These are phyloP conservation scores for Botia kubotai DNA, from an alignment of 2,797 vertebrate genomes.

Conservation along the genomic window DNA sequence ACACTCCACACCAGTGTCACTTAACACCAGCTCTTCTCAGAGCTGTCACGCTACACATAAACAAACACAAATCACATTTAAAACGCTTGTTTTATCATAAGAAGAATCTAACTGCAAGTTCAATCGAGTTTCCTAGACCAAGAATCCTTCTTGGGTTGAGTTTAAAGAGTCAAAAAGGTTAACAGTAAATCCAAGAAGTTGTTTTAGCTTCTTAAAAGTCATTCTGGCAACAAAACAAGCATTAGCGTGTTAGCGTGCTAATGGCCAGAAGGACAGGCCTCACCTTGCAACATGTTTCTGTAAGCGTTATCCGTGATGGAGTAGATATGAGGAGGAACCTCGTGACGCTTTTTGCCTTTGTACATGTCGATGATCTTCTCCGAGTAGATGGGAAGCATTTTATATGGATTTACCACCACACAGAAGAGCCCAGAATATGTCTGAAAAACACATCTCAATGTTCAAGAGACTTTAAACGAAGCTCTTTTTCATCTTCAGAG, in stretches of 20 bases:
- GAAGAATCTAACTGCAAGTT: neutral
- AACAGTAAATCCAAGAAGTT: neutral
- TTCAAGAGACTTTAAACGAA: neutral
- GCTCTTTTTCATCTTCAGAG: neutral
- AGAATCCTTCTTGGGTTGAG: neutral
- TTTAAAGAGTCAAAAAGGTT: neutral
- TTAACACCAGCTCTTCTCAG: neutral
- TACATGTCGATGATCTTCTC: constrained; percentile 98
- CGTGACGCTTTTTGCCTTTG: constrained; percentile 97
- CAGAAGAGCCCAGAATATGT: constrained; percentile 98
- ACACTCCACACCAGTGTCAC: neutral
- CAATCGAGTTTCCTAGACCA: neutral
- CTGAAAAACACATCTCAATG: constrained; percentile 68
- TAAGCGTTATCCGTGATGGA: constrained; percentile 96
- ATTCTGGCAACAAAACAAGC: no score
- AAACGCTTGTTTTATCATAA: neutral
- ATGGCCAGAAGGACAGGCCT: neutral
- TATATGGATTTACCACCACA: constrained; percentile 96
- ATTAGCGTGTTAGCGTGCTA: neutral
- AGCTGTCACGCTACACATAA: constrained; percentile 4
- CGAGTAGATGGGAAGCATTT: constrained; percentile 95
- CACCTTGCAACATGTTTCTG: constrained; percentile 98
- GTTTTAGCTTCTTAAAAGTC: neutral
- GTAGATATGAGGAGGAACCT: constrained; percentile 97
- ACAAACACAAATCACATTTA: constrained; percentile 12